Conservation (phyloP, 23 tunicate genomes). For the Diplosoma virens region DNA sequence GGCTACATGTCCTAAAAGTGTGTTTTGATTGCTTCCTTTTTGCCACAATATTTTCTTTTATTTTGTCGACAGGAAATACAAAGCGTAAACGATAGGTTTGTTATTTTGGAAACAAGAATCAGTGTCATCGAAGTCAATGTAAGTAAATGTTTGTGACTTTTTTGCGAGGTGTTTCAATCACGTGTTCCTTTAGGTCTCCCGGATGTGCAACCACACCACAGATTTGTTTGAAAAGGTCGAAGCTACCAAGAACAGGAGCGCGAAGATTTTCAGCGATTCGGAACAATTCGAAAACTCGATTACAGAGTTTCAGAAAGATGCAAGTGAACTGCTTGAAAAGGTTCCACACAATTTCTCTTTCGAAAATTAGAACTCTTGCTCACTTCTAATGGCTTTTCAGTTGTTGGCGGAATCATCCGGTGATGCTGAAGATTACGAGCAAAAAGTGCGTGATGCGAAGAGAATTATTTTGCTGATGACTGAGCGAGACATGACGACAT, state of each 20-base stretch:
- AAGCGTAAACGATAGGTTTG: too few species aligned
- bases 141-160: neutral
- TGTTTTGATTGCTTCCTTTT: too few species aligned
- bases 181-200: conserved; percentile 42
- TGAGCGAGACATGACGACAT: conserved; percentile 35
- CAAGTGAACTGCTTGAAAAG: conserved; percentile 52
- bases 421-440: conserved; percentile 62
- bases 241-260: conserved; percentile 22
- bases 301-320: conserved; percentile 30
- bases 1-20: too few species aligned
- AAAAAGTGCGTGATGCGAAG: conserved; percentile 62
- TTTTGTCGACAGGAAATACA: too few species aligned
- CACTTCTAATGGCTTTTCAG: conserved; percentile 7
- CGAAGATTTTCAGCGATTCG: conserved; percentile 5
- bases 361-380: neutral
- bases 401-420: conserved; percentile 59
- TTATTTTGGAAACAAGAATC: neutral
- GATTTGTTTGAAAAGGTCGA: conserved; percentile 23
- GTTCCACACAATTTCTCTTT: conserved; percentile 13
- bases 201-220: conserved; percentile 70
- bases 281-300: conserved; percentile 1
- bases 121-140: neutral
- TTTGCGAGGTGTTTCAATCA: neutral
- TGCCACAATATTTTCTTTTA: too few species aligned
- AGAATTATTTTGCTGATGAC: conserved; percentile 54